Conservation (phyloP, 2,797 vertebrate species). For the Aselliscus stoliczkanus region DNA sequence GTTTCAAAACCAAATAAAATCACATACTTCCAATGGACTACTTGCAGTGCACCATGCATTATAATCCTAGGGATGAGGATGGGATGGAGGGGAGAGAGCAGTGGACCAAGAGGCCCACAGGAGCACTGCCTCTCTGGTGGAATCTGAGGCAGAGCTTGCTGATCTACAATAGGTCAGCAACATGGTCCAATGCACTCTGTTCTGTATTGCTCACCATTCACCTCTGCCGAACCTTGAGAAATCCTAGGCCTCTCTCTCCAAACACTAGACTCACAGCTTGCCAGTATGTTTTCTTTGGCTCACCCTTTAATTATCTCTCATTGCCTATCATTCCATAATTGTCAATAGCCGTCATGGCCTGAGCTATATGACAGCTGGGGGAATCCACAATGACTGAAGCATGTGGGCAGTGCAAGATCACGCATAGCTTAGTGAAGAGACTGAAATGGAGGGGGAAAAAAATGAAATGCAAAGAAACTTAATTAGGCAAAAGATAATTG, state of each 20-base stretch:
- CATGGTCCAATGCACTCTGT: too few species aligned
- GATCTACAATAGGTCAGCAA: neutral
- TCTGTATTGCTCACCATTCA: neutral
- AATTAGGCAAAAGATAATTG: neutral
- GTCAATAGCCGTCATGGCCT: neutral
- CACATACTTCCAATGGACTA: too few species aligned
- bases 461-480: neutral
- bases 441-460: neutral
- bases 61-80: neutral
- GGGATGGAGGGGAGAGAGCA: neutral
- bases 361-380: neutral
- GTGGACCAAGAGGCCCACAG: neutral
- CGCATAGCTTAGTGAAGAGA: neutral
- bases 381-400: neutral
- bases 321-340: neutral
- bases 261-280: neutral
- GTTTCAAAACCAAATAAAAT: neutral
- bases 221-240: neutral
- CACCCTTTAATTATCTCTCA: neutral
- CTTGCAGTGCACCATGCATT: neutral
- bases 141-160: neutral
- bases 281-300: neutral
- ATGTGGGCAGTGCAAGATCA: neutral
- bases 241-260: neutral
- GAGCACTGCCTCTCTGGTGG: neutral